These are phyloP conservation scores for Rousettus leschenaultii DNA, from an alignment of 2,113 vertebrate species.

Conservation along the genomic window DNA sequence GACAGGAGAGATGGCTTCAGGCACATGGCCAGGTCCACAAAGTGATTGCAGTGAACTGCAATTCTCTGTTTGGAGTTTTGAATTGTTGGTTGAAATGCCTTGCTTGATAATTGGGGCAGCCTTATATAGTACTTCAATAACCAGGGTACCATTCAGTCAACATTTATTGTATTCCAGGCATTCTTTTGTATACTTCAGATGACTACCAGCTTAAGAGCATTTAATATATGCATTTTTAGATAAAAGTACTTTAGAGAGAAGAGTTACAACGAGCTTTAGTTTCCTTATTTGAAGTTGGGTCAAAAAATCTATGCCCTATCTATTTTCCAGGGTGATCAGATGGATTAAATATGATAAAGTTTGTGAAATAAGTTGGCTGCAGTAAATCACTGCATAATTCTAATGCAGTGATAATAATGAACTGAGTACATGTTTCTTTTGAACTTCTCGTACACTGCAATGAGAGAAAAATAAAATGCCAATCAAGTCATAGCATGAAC, in stretches of 20 bases:
- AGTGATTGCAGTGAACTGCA: neutral
- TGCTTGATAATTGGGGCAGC: neutral
- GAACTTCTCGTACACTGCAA: neutral
- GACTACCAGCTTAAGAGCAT: neutral
- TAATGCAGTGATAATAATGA: neutral
- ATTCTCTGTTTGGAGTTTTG: neutral
- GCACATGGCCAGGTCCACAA: neutral
- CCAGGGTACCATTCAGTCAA: neutral
- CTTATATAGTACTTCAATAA: neutral
- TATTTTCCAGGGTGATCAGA: neutral
- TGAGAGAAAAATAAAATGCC: constrained; percentile 24
- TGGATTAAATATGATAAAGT: constrained; percentile 13
- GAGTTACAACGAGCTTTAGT: neutral
- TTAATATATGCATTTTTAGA: neutral
- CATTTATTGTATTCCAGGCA: neutral
- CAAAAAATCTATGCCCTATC: neutral
- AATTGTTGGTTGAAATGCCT: neutral
- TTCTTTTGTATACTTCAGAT: neutral
- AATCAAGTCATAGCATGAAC: neutral
- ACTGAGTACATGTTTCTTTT: neutral
- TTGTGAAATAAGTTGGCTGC: constrained; percentile 35
- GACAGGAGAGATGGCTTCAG: neutral
- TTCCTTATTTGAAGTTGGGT: neutral
- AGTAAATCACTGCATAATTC: neutral
- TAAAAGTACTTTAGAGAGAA: constrained; percentile 3